A percentile compares a stretch with the other conserved stretches of the same genome.
These are phyloP conservation scores for Stictocephala bisonia DNA, from an alignment of 2,888 invertebrate genomes.

Conservation along the genomic window DNA sequence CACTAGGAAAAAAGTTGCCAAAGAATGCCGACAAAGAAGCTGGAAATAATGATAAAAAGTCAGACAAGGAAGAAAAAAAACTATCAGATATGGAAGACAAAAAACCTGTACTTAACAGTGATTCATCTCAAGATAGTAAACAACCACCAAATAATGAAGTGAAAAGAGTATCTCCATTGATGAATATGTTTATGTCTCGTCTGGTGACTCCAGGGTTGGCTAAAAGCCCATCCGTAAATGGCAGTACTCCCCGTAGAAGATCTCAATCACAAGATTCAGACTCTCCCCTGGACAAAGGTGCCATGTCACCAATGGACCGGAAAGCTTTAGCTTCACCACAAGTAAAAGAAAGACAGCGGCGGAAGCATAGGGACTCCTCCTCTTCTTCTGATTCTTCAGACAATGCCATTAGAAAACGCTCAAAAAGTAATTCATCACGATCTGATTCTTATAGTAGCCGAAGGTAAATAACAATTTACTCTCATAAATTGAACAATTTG, in stretches of 20 bases:
- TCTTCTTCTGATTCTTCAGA: constrained; percentile 51
- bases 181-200: constrained; percentile 1
- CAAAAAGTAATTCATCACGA: constrained; percentile 50
- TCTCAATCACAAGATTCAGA: constrained; percentile 35
- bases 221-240: neutral
- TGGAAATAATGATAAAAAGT: neutral
- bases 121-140: neutral
- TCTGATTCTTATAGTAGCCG: constrained; percentile 62
- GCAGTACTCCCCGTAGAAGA: constrained; percentile 3
- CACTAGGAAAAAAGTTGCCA: constrained; percentile 70
- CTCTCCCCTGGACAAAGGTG: constrained; percentile 36
- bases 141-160: neutral
- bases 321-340: constrained; percentile 57
- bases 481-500: no score
- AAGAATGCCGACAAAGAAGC: constrained; percentile 48
- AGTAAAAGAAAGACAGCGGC: constrained; percentile 46
- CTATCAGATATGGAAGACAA: neutral
- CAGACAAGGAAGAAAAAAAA: neutral
- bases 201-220: neutral
- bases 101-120: neutral
- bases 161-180: neutral
- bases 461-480: no score
- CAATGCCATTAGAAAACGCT: neutral
- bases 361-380: constrained; percentile 51
- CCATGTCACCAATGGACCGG: constrained; percentile 55